Conservation (phyloP, 2,888 invertebrate species). For the Ferdinandea cuprea region DNA sequence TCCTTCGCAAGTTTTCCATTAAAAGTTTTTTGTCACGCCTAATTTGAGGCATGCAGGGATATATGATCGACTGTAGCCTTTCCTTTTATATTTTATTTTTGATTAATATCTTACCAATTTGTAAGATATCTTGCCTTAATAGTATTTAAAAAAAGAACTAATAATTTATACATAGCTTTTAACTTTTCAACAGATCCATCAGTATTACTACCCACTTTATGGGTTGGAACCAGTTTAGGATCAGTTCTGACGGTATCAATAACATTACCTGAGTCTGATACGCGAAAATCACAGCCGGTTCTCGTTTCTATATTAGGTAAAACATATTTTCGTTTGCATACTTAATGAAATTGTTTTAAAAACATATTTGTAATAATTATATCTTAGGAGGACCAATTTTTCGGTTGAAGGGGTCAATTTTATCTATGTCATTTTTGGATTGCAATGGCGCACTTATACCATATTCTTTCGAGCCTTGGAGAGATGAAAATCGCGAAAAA, state of each 20-base stretch:
- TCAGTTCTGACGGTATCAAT: slow-evolving; percentile 97
- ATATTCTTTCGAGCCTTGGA: slow-evolving; percentile 95
- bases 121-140: too few relatives aligned
- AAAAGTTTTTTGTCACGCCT: too few relatives aligned
- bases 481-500: slow-evolving; percentile 88
- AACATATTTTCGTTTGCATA: slow-evolving; percentile 76
- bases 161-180: too few relatives aligned
- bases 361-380: neutral
- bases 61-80: too few relatives aligned
- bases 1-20: too few relatives aligned
- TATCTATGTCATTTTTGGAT: slow-evolving; percentile 98
- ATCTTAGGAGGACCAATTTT: slow-evolving; percentile 95
- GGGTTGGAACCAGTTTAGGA: slow-evolving; percentile 99
- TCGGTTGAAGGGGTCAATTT: slow-evolving; percentile 96
- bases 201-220: slow-evolving; percentile 93
- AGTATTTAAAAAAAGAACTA: too few relatives aligned
- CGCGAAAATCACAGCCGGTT: slow-evolving; percentile 92
- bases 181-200: slow-evolving; percentile 88
- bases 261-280: slow-evolving; percentile 91
- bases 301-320: slow-evolving; percentile 94
- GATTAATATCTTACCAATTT: too few relatives aligned
- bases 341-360: neutral
- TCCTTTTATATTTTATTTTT: too few relatives aligned
- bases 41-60: too few relatives aligned
- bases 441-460: slow-evolving; percentile 96